These are phyloP conservation scores for Folsomia manolachei DNA, from an alignment of 2,888 invertebrate species.

Conservation along the genomic window DNA sequence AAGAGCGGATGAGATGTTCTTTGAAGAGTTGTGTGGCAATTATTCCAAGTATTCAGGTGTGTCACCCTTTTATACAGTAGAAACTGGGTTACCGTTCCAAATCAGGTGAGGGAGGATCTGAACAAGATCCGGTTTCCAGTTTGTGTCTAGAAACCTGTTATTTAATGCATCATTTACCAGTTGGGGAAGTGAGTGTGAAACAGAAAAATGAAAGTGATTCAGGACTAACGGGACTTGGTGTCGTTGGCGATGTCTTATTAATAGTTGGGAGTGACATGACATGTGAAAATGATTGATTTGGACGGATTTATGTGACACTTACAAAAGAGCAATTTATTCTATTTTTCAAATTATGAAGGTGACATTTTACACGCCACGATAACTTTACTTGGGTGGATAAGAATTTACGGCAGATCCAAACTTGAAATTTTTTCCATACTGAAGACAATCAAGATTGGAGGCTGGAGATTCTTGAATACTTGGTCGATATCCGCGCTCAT, in stretches of 20 bases:
- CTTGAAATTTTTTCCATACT: not conserved
- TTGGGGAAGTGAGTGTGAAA: no score
- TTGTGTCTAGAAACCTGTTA: no score
- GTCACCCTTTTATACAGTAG: constrained; percentile 1
- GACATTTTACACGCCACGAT: not conserved
- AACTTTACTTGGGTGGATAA: not conserved
- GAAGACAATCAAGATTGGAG: not conserved
- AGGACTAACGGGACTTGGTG: not conserved
- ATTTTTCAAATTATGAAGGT: no score
- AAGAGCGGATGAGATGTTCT: not conserved
- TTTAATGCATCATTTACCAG: no score
- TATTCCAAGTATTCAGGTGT: not conserved
- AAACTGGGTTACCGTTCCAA: not conserved
- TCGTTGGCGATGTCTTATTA: no score
- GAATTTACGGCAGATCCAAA: not conserved
- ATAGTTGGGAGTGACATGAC: no score
- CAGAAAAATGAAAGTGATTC: not conserved
- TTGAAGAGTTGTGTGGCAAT: not conserved
- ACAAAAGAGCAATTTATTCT: no score
- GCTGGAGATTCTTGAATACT: not conserved
- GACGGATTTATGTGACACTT: no score
- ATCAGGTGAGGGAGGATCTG: not conserved
- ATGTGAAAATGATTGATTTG: not conserved
- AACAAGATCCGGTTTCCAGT: not conserved
- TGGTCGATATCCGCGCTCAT: not conserved